Conservation (phyloP, 2,113 vertebrate genomes). For the Python bivittatus region DNA sequence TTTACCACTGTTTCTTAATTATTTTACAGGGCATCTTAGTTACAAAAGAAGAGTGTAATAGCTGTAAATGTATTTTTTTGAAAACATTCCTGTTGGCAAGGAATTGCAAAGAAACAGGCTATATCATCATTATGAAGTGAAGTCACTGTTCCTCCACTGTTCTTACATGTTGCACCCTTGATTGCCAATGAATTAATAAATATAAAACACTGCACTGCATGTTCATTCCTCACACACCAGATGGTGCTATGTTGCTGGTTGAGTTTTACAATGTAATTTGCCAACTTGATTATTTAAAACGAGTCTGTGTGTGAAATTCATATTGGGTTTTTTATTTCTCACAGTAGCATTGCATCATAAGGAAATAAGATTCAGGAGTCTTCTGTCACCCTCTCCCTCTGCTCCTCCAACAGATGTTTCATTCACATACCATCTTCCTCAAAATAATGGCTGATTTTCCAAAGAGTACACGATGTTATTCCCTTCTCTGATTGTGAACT, state of each 20-base stretch:
- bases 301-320: background rate
- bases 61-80: background rate
- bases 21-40: background rate
- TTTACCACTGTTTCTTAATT: background rate
- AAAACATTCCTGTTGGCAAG: background rate
- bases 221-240: constrained; percentile 60
- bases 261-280: background rate
- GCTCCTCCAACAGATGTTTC: background rate
- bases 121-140: background rate
- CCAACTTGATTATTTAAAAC: background rate
- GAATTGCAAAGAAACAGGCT: background rate
- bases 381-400: accelerated
- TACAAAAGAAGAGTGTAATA: background rate
- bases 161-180: background rate
- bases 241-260: constrained; percentile 69
- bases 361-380: background rate
- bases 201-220: background rate
- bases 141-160: background rate
- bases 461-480: accelerated
- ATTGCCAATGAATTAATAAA: background rate
- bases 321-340: background rate
- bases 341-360: background rate
- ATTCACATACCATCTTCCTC: background rate
- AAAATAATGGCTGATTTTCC: background rate
- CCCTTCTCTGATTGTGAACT: background rate